Evolutionary conservation across 2,888 invertebrate species (phyloP).

Genomic region (Beris morrisii): DNA sequence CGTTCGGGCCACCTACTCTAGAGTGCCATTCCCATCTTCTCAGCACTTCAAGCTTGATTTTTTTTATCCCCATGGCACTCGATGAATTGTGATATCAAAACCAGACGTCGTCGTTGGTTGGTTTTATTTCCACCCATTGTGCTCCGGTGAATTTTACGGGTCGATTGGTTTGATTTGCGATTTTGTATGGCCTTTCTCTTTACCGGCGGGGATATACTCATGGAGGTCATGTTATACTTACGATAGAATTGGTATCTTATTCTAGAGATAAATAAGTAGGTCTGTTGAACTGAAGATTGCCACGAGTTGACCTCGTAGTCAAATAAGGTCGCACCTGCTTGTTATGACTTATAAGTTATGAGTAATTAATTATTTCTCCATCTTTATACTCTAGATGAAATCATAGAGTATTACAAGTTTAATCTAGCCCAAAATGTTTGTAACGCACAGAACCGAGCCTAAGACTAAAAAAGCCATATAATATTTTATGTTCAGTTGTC

Average conservation of each 20-base stretch:
- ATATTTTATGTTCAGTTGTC: too few relatives aligned
- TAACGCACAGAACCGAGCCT: too few relatives aligned
- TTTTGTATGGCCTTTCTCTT: slow-evolving; percentile 3
- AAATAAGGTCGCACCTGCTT: slow-evolving; percentile 12
- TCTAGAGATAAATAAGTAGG: not conserved
- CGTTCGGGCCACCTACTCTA: not conserved
- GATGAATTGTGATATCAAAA: slow-evolving; percentile 28
- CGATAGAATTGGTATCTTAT: slow-evolving; percentile 7
- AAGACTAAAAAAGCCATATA: too few relatives aligned
- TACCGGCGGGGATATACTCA: too few relatives aligned
- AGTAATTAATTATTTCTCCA: too few relatives aligned
- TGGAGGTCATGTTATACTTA: slow-evolving; percentile 24
- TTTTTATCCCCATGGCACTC: not conserved
- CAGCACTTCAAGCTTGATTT: not conserved
- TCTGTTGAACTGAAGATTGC: not conserved
- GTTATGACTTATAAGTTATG: too few relatives aligned
- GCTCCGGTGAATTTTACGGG: slow-evolving; percentile 25
- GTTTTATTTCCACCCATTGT: slow-evolving; percentile 27
- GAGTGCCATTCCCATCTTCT: not conserved
- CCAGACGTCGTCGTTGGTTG: slow-evolving; percentile 19
- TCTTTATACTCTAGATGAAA: too few relatives aligned
- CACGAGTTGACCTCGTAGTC: not conserved
- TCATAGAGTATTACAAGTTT: too few relatives aligned
- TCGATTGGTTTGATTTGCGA: slow-evolving; percentile 26
- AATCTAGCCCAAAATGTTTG: too few relatives aligned